Percentiles rank a stretch among this genome's conserved stretches.
Conservation (phyloP, 1,140 invertebrate genomes). For the Lasioglossum baleicum region DNA sequence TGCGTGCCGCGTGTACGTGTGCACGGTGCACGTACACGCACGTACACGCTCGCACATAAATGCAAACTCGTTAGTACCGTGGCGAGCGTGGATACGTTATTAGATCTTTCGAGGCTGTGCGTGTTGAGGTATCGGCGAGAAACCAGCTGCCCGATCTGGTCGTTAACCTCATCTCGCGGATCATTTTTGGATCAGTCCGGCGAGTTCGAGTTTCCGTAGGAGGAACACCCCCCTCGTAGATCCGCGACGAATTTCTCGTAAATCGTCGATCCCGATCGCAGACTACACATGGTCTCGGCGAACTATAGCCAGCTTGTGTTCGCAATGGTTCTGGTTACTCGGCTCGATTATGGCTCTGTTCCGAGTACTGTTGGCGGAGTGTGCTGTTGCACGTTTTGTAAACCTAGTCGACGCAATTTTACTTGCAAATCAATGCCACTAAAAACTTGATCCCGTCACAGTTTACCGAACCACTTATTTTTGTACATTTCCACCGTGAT, state of each 20-base stretch:
- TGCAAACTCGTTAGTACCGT: slow-evolving; percentile 29
- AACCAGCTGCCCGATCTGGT: slow-evolving; percentile 62
- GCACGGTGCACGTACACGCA: not conserved
- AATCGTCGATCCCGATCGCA: slow-evolving; percentile 20
- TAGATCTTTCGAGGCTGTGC: slow-evolving; percentile 53
- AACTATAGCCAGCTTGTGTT: too few relatives aligned
- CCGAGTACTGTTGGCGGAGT: too few relatives aligned
- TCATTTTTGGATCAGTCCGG: slow-evolving; percentile 58
- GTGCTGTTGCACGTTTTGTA: too few relatives aligned
- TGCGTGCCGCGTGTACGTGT: not conserved
- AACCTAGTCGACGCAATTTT: too few relatives aligned
- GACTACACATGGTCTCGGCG: too few relatives aligned
- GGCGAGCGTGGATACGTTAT: slow-evolving; percentile 49
- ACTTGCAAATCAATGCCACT: too few relatives aligned
- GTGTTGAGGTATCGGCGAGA: slow-evolving; percentile 58
- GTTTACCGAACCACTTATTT: too few relatives aligned
- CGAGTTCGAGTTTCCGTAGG: slow-evolving; percentile 26
- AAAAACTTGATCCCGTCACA: too few relatives aligned
- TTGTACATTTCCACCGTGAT: too few relatives aligned
- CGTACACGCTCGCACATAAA: not conserved
- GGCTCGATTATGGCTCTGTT: too few relatives aligned
- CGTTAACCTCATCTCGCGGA: slow-evolving; percentile 61
- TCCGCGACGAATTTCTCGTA: slow-evolving; percentile 31
- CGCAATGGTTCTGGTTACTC: too few relatives aligned
- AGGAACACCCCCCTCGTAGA: slow-evolving; percentile 10